Evolutionary conservation across 2,888 invertebrate species (phyloP), one percentile per base, ranked within the genome.

Genomic region (Morpho achilles): DNA sequence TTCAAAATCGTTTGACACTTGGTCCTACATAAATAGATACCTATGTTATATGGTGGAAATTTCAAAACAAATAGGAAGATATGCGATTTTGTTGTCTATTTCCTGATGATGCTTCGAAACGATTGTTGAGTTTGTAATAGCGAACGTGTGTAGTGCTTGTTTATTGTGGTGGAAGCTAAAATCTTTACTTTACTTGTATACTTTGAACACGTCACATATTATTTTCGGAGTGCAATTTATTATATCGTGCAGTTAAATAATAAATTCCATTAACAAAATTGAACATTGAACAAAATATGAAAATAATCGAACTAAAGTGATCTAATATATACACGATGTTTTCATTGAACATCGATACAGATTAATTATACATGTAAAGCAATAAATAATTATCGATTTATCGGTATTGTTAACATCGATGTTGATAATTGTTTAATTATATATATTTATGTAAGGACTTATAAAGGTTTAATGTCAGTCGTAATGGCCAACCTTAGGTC

Each of bases 401-500:
- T 32, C 42, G 54, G 48, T 48, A 62, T 50, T 43, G 58, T 43
- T n/a, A 39, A 32, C 32, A 32, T 32, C 32, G 4, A 50, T 47
- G 39, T 56, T 50, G 47, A 55, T 58, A 58, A 60, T 60, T 46
- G 50, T 56, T 46, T 52, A 55, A 60, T 53, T 60, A 58, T 50
- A 58, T 50, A 60, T 53, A 45, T 42, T 43, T 51, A 54, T 53
- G 42, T 49, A 40, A 48, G 16, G 51, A 58, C 52, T 8, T 32
- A 54, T 60, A 60, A 47, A 58, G 55, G 41, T 39, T 58, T 46
- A 62, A 60, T 62, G 62, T 60, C 60, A 57, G 50, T 7, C 32
- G 43, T 59, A 61, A 61, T 59, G 59, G 44, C 53, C 40, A 53
- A 53, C 53, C 52, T 44, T 9, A 23, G 7, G 32, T 53, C 39